phyloP scores from a whole-genome alignment of 2,888 invertebrate genomes.

The Nudaria mundana region DNA sequence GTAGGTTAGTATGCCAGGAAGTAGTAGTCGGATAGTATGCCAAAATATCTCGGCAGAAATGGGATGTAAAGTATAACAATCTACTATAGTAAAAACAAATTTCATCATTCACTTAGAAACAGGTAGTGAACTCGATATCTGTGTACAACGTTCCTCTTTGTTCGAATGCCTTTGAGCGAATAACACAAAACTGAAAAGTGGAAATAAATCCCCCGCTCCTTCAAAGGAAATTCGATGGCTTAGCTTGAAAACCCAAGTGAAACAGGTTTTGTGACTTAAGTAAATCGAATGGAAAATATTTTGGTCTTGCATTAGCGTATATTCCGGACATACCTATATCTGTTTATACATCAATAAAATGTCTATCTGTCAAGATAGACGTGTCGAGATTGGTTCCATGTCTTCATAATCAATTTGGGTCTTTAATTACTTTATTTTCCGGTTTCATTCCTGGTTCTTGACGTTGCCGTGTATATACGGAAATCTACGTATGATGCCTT shows the following conservation, averaged over 20 bases:
- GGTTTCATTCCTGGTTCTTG: slow-evolving; percentile 3
- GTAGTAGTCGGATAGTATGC: too few species aligned
- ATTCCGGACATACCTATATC: too few species aligned
- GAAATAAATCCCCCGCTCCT: slow-evolving; percentile 46
- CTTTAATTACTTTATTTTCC: slow-evolving; percentile 8
- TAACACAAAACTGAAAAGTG: slow-evolving; percentile 51
- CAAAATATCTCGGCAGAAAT: too few species aligned
- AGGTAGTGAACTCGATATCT: slow-evolving; percentile 5
- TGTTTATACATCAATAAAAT: too few species aligned
- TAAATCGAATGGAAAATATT: slow-evolving; percentile 29
- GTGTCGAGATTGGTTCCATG: too few species aligned
- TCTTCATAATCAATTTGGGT: too few species aligned
- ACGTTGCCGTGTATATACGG: not conserved
- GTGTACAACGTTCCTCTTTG: slow-evolving; percentile 33
- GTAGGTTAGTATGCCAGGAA: too few species aligned
- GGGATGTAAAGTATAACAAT: too few species aligned
- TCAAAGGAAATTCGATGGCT: slow-evolving; percentile 13
- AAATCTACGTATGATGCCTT: not conserved
- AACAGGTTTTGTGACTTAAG: slow-evolving; percentile 21
- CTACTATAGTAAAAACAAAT: too few species aligned
- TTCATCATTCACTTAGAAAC: too few species aligned
- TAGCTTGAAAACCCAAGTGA: slow-evolving; percentile 20
- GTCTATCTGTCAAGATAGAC: too few species aligned
- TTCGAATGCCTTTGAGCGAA: slow-evolving; percentile 36
- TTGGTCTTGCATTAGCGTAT: slow-evolving; percentile 9